Conservation (phyloP, 2,888 invertebrate species). For the Xestia sexstrigata region DNA sequence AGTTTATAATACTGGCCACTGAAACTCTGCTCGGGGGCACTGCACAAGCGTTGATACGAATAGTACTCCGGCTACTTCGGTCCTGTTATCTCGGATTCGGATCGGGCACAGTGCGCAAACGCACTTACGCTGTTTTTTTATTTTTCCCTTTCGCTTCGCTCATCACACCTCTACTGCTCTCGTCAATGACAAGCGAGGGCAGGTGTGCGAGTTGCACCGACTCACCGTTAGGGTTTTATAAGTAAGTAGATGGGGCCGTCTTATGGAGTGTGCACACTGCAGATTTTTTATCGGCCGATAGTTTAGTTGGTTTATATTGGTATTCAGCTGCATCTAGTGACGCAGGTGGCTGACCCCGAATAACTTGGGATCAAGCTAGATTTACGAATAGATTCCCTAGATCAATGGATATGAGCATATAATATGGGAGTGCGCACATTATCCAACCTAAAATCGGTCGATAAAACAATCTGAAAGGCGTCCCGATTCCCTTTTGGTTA, state of each 20-base stretch:
- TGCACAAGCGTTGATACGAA: slow-evolving; percentile 15
- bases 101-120: slow-evolving; percentile 49
- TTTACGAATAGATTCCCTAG: slow-evolving; percentile 18
- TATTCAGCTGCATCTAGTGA: slow-evolving; percentile 28
- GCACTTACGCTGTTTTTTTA: slow-evolving; percentile 61
- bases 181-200: slow-evolving; percentile 64
- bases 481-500: slow-evolving; percentile 57
- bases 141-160: slow-evolving; percentile 64
- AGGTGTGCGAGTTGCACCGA: slow-evolving; percentile 64
- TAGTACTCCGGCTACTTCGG: slow-evolving; percentile 29
- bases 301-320: slow-evolving; percentile 47
- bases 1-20: slow-evolving; percentile 1
- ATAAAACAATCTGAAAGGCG: slow-evolving; percentile 59
- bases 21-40: slow-evolving; percentile 10
- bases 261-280: slow-evolving; percentile 64
- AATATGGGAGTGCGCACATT: slow-evolving; percentile 62
- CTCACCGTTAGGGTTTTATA: slow-evolving; percentile 63
- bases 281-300: slow-evolving; percentile 62
- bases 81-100: slow-evolving; percentile 51
- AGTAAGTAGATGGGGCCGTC: slow-evolving; percentile 62
- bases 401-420: slow-evolving; percentile 44
- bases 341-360: slow-evolving; percentile 18
- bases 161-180: slow-evolving; percentile 63
- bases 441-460: slow-evolving; percentile 62
- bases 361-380: slow-evolving; percentile 26